Evolutionary conservation across 2,888 invertebrate genomes (phyloP), one percentile per base, ranked within the genome.

Genomic region (Pammene aurita): DNA sequence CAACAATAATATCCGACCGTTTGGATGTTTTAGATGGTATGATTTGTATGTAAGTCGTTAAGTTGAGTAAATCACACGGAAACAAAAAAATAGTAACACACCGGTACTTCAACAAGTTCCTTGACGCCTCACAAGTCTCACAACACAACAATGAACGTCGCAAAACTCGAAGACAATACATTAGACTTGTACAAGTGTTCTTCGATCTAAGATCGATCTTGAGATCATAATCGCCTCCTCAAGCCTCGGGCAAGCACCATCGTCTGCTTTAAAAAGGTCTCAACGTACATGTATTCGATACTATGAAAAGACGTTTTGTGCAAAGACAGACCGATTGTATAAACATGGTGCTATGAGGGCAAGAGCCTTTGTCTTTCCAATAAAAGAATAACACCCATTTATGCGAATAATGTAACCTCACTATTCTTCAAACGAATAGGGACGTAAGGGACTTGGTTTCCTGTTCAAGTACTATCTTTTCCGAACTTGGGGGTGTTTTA

Each of bases 371-470:
- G 90, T 90, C 84, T 87, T 83, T 75, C 76, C 89, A 89, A 89
- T 91, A 91, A 89, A 90, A 91, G 90, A 90, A 91, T 88, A 91
- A 91, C 90, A 90, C 84, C 89, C 90, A 89, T 90, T 91, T 89
- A 87, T 83, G 75, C 75, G 82, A 85, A 89, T 89, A 89, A 89
- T 88, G 85, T 82, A 41, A 52, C 50, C 26, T 52, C 50, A 16
- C 50, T 18, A 38, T 61, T 50, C 7, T 13, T 41, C 14, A 13
- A 4, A 13, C 13, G 13, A 9, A 13, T n/a, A 18, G 18, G 50
- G 48, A 14, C 13, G 16, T 18, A 50, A 16, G 61, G 7, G 16
- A 16, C 48, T 5, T 14, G 13, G 5, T 50, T 18, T 50, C 50
- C 38, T 11, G 38, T 18, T 38, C 13, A 18, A 9, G 11, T 61